Evolutionary conservation across 2,113 vertebrate species (phyloP).

Genomic region (Blennius ocellaris): DNA sequence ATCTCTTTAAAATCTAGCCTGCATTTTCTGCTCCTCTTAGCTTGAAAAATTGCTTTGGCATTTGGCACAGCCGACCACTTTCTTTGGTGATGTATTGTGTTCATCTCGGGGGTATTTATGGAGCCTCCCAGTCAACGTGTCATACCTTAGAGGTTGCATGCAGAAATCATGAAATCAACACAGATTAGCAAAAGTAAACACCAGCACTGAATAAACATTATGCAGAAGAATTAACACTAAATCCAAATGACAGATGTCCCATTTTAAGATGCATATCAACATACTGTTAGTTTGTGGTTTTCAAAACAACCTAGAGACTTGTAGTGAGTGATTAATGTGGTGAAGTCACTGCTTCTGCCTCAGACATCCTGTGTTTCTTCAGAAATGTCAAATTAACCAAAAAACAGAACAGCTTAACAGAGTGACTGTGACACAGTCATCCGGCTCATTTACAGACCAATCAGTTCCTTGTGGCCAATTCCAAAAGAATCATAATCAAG

Average conservation of each 20-base stretch:
- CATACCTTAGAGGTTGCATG: constrained; percentile 12
- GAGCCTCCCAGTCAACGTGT: constrained; percentile 3
- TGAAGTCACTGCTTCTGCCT: constrained; percentile 9
- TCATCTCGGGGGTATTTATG: constrained; percentile 16
- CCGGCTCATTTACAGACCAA: not conserved
- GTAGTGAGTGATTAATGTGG: not conserved
- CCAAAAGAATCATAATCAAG: too few species aligned
- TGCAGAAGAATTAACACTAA: not conserved
- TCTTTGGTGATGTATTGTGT: constrained; percentile 8
- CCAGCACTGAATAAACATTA: not conserved
- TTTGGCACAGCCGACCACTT: not conserved
- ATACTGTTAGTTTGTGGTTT: not conserved
- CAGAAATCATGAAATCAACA: constrained; percentile 13
- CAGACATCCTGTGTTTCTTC: not conserved
- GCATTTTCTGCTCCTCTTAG: constrained; percentile 1
- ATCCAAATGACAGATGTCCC: not conserved
- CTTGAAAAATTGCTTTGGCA: constrained; percentile 19
- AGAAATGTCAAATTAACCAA: not conserved
- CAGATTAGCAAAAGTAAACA: not conserved
- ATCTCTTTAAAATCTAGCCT: constrained; percentile 3
- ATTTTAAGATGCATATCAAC: not conserved
- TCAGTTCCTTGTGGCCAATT: not conserved
- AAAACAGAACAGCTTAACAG: not conserved
- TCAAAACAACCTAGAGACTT: not conserved
- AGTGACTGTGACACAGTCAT: not conserved